phyloP scores from a whole-genome alignment of 2,888 invertebrate species.

The Drosophila pullipes region DNA sequence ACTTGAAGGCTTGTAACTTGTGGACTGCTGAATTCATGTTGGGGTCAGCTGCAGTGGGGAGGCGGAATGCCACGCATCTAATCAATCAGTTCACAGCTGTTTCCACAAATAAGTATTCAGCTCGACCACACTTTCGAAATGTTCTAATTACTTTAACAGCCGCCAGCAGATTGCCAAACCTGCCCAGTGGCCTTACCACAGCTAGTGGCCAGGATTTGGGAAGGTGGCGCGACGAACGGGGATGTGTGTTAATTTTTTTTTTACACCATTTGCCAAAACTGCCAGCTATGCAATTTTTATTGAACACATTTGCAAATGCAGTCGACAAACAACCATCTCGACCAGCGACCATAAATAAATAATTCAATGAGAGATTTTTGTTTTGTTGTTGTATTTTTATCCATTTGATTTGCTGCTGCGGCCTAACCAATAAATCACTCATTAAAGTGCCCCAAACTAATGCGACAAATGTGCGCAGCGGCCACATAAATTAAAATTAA shows the following conservation, averaged over 20 bases:
- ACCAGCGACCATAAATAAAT: slow-evolving; percentile 67
- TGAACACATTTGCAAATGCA: slow-evolving; percentile 43
- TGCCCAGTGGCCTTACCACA: slow-evolving; percentile 26
- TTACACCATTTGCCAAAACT: slow-evolving; percentile 44
- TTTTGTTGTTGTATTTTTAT: slow-evolving; percentile 13
- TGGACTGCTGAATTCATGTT: slow-evolving; percentile 1
- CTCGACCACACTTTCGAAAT: slow-evolving; percentile 58
- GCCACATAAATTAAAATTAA: slow-evolving; percentile 81
- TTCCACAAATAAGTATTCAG: slow-evolving; percentile 60
- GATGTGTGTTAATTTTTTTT: slow-evolving; percentile 26
- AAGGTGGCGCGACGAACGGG: neutral
- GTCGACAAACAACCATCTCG: slow-evolving; percentile 29
- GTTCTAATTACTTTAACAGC: slow-evolving; percentile 76
- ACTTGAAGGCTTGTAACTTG: slow-evolving; percentile 13
- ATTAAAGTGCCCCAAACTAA: slow-evolving; percentile 76
- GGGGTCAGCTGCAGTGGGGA: neutral
- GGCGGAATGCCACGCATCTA: slow-evolving; percentile 28
- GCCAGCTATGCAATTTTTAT: slow-evolving; percentile 54
- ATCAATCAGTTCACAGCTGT: slow-evolving; percentile 60
- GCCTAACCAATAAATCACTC: slow-evolving; percentile 77
- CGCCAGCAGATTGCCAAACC: slow-evolving; percentile 44
- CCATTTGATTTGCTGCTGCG: slow-evolving; percentile 50
- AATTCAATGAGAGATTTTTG: slow-evolving; percentile 62
- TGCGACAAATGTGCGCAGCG: slow-evolving; percentile 74
- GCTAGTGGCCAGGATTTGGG: neutral